These are phyloP conservation scores for Rhagophthalmus giganteus DNA, from an alignment of 2,888 invertebrate species.

Conservation along the genomic window DNA sequence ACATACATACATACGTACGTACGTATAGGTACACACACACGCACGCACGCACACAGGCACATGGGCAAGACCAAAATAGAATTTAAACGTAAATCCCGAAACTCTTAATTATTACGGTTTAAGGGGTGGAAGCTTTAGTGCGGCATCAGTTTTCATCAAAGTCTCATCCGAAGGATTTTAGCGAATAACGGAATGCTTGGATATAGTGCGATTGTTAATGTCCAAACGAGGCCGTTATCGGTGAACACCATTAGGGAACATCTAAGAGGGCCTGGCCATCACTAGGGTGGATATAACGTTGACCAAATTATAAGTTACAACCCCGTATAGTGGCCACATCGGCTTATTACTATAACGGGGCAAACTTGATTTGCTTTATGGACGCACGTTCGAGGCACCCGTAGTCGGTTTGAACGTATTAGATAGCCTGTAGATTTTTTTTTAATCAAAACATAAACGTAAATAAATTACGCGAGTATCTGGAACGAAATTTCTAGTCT, in stretches of 20 bases:
- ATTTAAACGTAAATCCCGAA: not conserved
- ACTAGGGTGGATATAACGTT: slow-evolving; percentile 44
- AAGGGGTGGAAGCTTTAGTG: not conserved
- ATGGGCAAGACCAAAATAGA: too few relatives aligned
- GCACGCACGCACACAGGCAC: too few relatives aligned
- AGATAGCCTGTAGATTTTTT: too few relatives aligned
- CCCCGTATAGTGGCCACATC: slow-evolving; percentile 44
- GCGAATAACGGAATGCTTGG: slow-evolving; percentile 19
- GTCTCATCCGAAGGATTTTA: slow-evolving; percentile 14
- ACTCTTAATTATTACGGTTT: not conserved
- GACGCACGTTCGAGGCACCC: too few relatives aligned
- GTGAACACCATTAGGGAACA: slow-evolving; percentile 45
- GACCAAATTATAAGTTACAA: slow-evolving; percentile 52
- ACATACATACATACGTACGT: too few relatives aligned
- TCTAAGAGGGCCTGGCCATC: slow-evolving; percentile 42
- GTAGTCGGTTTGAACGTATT: too few relatives aligned
- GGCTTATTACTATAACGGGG: slow-evolving; percentile 41
- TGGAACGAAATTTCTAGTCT: too few relatives aligned
- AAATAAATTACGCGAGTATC: too few relatives aligned
- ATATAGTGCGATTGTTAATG: slow-evolving; percentile 35
- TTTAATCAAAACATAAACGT: too few relatives aligned
- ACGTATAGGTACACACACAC: too few relatives aligned
- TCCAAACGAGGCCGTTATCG: slow-evolving; percentile 38
- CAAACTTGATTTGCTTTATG: slow-evolving; percentile 11
- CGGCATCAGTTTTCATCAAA: slow-evolving; percentile 22